Evolutionary conservation across 1,140 invertebrate genomes (phyloP), one percentile per base, ranked within the genome.

Genomic region (Reticulitermes speratus): DNA sequence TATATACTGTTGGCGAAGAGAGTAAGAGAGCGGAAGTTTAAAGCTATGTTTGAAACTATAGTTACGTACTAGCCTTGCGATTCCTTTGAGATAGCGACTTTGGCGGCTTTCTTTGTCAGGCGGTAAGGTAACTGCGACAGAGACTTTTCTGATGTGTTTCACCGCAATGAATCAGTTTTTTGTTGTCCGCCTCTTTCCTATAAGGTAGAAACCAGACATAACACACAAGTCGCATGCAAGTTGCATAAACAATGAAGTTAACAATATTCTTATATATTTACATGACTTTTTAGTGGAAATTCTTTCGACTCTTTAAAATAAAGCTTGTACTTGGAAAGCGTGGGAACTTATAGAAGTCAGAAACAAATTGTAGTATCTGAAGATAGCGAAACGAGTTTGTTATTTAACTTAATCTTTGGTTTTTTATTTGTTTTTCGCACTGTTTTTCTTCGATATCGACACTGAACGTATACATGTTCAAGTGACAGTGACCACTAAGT

Each of bases 121-220:
- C 65, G 11, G 65, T 2, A 30, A 25, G n/a, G 25, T 75, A 75
- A 75, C 65, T 30, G 14, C 65, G 14, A 75, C 25, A 30, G 65
- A n/a, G 52, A 30, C 65, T 30, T 30, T 30, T 30, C 65, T 75
- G 65, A 75, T 30, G 65, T 75, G 65, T 75, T 75, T 30, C 65
- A 75, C 65, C n/a, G 65, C 65, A 75, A 75, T 75, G 65, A 75
- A 75, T 75, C 65, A 75, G 65, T 75, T 75, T 75, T 30, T 75
- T 75, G 14, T 75, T 30, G 25, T 16, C 65, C n/a, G 0, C 65
- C 65, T 30, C 65, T 75, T 75, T 75, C 65, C 65, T 75, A 30
- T 75, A 75, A 25, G 65, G n/a, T 3, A 75, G 65, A 75, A n/a
- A 75, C 8, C 65, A 8, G 7, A 16, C 65, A 16, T 21, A 19